Evolutionary conservation across 2,113 vertebrate genomes (phyloP), one percentile per base, ranked within the genome.

Genomic region (Phaethornis superciliosus): DNA sequence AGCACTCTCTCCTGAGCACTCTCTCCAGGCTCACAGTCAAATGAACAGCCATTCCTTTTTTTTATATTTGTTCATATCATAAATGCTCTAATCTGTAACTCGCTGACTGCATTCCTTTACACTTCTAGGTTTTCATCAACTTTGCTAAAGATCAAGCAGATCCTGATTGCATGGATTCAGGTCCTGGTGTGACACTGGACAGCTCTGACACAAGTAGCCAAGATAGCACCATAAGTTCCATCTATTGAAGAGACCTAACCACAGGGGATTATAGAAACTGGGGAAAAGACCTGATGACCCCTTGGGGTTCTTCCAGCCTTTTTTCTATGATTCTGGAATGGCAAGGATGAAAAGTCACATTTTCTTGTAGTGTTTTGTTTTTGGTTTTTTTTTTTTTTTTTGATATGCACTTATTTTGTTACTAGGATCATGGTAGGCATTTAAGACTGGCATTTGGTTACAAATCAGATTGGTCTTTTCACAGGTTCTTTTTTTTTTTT

Each of bases 101-200:
- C 8, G 82, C 58, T 93, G 88, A 96, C 37, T 74, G 27, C 70
- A 90, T 95, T 94, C 64, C 69, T 86, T 95, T 96, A 22, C 92
- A 94, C 44, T 91, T 94, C 23, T 75, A 99, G 99, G 99, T 99
- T 96, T 99, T 99, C 97, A 99, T 99, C 97, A 99, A 99, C 97
- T 99, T 99, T 87, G 99, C 99, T 82, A 98, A 98, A 98, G 98
- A 97, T 54, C 98, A 98, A 72, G 98, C 96, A 21, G 96, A 93
- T 51, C 97, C 97, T 42, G 97, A 97, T 1, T 49, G 92, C 1
- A 6, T 0, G 0, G 98, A 97, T 3, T 37, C 71, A 5, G 94
- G 91, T 28, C 83, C 95, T 10, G 91, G 93, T 13, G 78, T 91
- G 75, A 83, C 59, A 1, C 56, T 89, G 63, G 97, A 97, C 85